These are phyloP conservation scores for Cryptoprocta ferox DNA, from an alignment of 2,797 vertebrate species.

Conservation along the genomic window DNA sequence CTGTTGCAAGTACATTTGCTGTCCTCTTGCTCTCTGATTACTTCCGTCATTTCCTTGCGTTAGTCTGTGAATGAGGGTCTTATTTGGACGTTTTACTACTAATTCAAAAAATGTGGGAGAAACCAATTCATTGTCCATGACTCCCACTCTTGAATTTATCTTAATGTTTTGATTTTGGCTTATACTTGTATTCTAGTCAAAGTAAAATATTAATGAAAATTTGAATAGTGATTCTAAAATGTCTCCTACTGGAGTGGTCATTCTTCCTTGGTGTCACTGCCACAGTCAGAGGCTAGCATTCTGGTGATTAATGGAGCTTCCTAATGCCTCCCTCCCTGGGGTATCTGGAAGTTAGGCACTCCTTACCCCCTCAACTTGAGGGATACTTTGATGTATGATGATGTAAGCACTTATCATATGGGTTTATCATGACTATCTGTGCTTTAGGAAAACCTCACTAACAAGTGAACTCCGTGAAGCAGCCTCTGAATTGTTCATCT, in stretches of 20 bases:
- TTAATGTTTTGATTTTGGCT: background rate
- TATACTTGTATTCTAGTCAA: background rate
- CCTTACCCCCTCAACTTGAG: background rate
- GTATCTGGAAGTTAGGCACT: background rate
- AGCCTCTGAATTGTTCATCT: background rate
- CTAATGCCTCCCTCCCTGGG: no score
- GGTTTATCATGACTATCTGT: background rate
- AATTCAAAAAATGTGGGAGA: background rate
- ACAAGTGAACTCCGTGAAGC: background rate
- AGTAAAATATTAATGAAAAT: background rate
- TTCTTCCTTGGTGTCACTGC: no score
- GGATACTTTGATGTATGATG: background rate
- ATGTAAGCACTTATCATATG: background rate
- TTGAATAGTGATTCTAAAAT: background rate
- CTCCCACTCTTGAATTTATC: background rate
- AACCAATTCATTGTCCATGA: background rate
- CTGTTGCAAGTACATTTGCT: background rate
- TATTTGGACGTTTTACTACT: background rate
- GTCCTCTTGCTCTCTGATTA: background rate
- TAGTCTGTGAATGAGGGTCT: background rate
- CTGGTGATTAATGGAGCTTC: background rate
- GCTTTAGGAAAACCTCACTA: background rate
- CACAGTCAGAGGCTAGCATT: no score
- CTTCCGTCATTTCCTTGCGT: background rate
- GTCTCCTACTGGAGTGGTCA: fast-evolving